phyloP scores from a whole-genome alignment of 2,888 invertebrate genomes.

The Laspeyria flexula region DNA sequence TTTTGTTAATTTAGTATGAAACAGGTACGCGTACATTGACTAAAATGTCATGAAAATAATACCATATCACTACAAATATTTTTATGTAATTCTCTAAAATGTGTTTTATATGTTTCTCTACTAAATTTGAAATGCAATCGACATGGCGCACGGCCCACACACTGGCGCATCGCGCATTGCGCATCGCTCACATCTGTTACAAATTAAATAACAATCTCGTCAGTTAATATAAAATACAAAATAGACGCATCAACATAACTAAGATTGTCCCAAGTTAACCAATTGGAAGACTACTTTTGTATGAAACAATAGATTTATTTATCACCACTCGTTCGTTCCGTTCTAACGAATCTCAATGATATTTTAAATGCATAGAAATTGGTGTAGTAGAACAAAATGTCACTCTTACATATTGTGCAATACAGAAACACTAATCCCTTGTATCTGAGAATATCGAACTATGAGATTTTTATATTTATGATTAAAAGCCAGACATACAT shows the following conservation, averaged over 20 bases:
- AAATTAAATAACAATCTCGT: slow-evolving; percentile 43
- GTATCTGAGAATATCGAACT: slow-evolving; percentile 73
- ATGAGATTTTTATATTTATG: slow-evolving; percentile 71
- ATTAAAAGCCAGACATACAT: slow-evolving; percentile 80
- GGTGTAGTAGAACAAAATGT: slow-evolving; percentile 48
- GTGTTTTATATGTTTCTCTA: slow-evolving; percentile 49
- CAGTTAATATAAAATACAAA: slow-evolving; percentile 47
- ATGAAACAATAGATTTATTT: slow-evolving; percentile 51
- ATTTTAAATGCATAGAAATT: slow-evolving; percentile 51
- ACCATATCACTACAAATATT: slow-evolving; percentile 50
- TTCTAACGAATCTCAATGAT: slow-evolving; percentile 44
- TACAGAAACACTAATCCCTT: slow-evolving; percentile 76
- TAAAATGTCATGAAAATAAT: slow-evolving; percentile 72
- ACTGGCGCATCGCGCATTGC: not conserved
- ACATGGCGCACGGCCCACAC: slow-evolving; percentile 18
- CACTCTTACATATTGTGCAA: slow-evolving; percentile 65
- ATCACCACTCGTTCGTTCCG: slow-evolving; percentile 19
- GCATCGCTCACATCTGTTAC: slow-evolving; percentile 30
- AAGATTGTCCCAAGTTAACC: slow-evolving; percentile 61
- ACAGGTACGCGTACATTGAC: slow-evolving; percentile 77
- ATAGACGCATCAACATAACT: slow-evolving; percentile 59
- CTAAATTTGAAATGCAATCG: slow-evolving; percentile 56
- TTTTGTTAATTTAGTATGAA: slow-evolving; percentile 60
- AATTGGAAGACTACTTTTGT: slow-evolving; percentile 77
- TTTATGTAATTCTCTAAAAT: slow-evolving; percentile 49